phyloP scores from a whole-genome alignment of 2,797 vertebrate genomes.

The Scleropages formosus region DNA sequence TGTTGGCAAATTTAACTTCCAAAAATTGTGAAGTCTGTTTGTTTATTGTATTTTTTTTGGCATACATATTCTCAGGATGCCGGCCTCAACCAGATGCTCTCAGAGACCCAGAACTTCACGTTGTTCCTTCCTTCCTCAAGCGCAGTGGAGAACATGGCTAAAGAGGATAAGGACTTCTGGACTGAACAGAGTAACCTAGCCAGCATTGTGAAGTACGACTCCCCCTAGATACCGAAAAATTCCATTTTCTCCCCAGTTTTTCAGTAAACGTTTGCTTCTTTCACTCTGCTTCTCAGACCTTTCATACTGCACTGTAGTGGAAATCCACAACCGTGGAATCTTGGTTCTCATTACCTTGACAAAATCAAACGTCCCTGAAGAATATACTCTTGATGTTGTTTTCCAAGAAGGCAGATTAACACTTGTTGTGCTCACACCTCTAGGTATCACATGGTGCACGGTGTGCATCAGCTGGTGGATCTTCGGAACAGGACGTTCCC shows the following conservation, averaged over 20 bases:
- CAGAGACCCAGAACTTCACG: constrained; percentile 73
- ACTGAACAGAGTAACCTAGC: constrained; percentile 69
- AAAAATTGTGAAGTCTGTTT: too few relatives aligned
- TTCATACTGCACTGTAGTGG: neutral
- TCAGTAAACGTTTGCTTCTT: too few relatives aligned
- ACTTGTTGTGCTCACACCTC: constrained; percentile 26
- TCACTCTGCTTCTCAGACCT: neutral
- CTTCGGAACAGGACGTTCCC: constrained; percentile 67
- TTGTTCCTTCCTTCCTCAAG: constrained; percentile 77
- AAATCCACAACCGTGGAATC: neutral
- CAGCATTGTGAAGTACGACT: constrained; percentile 77
- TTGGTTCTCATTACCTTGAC: neutral
- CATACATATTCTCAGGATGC: constrained; percentile 54
- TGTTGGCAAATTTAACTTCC: too few relatives aligned
- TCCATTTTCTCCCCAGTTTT: too few relatives aligned
- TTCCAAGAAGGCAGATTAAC: neutral
- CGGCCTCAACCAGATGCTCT: constrained; percentile 61
- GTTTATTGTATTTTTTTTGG: too few relatives aligned
- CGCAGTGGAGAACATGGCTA: constrained; percentile 72
- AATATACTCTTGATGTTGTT: neutral
- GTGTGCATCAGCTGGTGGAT: constrained; percentile 62
- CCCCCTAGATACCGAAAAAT: too few relatives aligned
- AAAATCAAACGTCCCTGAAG: neutral
- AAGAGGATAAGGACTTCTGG: constrained; percentile 81
- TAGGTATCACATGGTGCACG: constrained; percentile 80